phyloP scores from a whole-genome alignment of 2,797 vertebrate species.

The Aldrovandia affinis region DNA sequence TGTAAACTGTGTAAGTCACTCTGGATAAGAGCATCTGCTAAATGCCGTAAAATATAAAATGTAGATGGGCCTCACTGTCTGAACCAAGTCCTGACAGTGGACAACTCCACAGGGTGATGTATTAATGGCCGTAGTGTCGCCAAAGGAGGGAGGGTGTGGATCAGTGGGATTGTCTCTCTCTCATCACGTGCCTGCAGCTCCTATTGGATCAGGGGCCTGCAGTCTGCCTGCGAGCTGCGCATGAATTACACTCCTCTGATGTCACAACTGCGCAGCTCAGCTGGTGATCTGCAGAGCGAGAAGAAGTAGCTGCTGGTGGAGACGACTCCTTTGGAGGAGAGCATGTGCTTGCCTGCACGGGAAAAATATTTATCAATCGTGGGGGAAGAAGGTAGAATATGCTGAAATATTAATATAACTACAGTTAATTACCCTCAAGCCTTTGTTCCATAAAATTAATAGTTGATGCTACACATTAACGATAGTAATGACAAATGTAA shows the following conservation, averaged over 20 bases:
- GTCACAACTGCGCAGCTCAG: not conserved
- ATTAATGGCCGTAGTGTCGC: not conserved
- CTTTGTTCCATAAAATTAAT: not conserved
- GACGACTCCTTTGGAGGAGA: not conserved
- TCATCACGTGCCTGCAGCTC: not conserved
- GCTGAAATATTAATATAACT: not conserved
- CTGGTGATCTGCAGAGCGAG: not conserved
- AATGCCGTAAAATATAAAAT: too few relatives aligned
- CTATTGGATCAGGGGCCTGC: not conserved
- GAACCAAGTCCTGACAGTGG: not conserved
- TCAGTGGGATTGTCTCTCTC: not conserved
- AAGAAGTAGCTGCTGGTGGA: not conserved
- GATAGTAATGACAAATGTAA: not conserved
- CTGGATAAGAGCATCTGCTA: too few relatives aligned
- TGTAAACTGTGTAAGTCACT: too few relatives aligned
- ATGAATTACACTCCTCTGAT: not conserved
- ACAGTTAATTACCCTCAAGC: not conserved
- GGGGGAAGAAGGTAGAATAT: not conserved
- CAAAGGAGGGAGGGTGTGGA: not conserved
- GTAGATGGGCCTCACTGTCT: not conserved
- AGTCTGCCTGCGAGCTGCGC: not conserved
- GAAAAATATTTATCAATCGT: not conserved
- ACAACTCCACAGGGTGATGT: not conserved
- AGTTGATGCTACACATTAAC: conserved; percentile 4
- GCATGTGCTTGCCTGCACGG: not conserved